Base-by-base conservation (phyloP, 1,140 invertebrate genomes). In the Myzus persicae region DNA sequence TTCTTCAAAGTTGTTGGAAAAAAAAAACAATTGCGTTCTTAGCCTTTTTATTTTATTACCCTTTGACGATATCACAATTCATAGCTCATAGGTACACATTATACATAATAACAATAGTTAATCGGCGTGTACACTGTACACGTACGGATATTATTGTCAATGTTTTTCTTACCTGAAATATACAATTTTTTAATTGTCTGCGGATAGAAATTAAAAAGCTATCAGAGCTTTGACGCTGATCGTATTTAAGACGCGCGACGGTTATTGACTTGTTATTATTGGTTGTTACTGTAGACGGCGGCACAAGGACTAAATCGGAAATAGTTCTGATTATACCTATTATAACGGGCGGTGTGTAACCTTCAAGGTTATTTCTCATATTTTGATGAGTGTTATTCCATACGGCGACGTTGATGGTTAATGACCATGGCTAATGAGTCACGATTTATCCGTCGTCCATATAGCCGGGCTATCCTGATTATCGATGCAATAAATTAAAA, bases 381-480 rank as follows among this genome's bases (percentile, higher is more conserved):
- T 46, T 46, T 51, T 67, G 40, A 90, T 67, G 38, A 76, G 59
- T 18, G 54, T n/a, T 90, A 67, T 59, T 90, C 59, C 5, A 76
- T n/a, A 5, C 14, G 59, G n/a, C 59, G 31, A 76, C 31, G 59
- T n/a, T 26, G 18, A 90, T 67, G 89, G 51, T 5, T 59, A 59
- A 90, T 90, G 88, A 90, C 38, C 51, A 59, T 31, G 38, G 51
- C 38, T 90, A 90, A 90, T 90, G 51, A 90, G 89, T 90, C 54
- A 67, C 51, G 89, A 42, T 90, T 90, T 90, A 67, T 90, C 89
- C 38, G 20, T 26, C 20, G 51, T 24, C 24, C 38, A 31, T n/a
- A 36, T 20, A 14, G 24, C 38, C 20, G 54, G 54, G 51, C 40
- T 67, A 67, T 67, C 51, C 36, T 67, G 40, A 90, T 42, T 90